Evolutionary conservation across 2,888 invertebrate genomes (phyloP), one percentile per base, ranked within the genome.

Genomic region (Drosophila prolongata): DNA sequence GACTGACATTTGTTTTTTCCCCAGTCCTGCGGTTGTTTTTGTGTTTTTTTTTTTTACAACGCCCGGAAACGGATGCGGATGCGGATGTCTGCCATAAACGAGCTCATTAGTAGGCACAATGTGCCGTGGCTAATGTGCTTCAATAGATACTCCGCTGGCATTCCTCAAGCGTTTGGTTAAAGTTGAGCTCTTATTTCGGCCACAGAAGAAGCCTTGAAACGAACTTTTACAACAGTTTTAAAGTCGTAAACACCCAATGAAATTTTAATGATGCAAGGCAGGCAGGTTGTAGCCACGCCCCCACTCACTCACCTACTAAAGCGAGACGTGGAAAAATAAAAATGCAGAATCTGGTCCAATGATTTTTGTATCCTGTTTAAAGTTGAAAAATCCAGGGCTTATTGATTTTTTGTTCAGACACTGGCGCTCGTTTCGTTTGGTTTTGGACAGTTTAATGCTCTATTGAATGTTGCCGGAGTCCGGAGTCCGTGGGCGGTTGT

Each of bases 201-300:
- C 83, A 68, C 76, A 75, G 71, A n/a, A 24, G 44, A 14, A 1
- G 16, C 37, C 44, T 68, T 46, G 62, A 75, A 78, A 68, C 67
- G 60, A 62, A 86, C 83, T 65, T 85, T 86, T 83, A 83, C 67
- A 73, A 53, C 84, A 72, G 77, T 75, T 83, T 86, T 80, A 78
- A 74, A 80, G 73, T 73, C 80, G 84, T 82, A 82, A 86, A 86
- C 87, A 86, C 87, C 77, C 78, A 83, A 86, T 82, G 70, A 82
- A 82, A 83, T 70, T 86, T 86, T 82, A 80, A 86, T 83, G 79
- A 40, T 14, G 30, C 19, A 49, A 38, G 43, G 37, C 30, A 30
- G 8, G 24, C 75, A 71, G 72, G 44, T 57, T 49, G 61, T 38
- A 44, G 44, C 44, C 44, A 65, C 40, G 53, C 52, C 30, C 19